These are phyloP conservation scores for Porites cylindrica DNA, from an alignment of 92 coral and sea anemone genomes.

Conservation along the genomic window DNA sequence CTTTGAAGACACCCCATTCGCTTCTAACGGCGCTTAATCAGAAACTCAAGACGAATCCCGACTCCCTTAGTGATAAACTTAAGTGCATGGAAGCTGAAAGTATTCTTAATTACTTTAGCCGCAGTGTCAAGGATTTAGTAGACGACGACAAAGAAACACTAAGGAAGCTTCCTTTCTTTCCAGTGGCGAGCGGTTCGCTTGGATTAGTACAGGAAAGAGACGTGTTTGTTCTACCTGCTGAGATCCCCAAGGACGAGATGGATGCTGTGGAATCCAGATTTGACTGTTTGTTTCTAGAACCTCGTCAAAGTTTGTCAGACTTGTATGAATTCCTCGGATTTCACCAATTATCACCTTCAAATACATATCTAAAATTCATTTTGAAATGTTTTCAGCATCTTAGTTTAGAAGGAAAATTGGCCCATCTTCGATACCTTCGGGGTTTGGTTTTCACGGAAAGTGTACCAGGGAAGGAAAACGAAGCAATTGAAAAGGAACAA, in stretches of 20 bases:
- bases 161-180: conserved; percentile 62
- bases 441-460: not conserved
- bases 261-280: conserved; percentile 26
- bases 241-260: conserved; percentile 60
- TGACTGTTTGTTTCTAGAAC: conserved; percentile 48
- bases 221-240: conserved; percentile 46
- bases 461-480: not conserved
- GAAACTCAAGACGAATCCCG: conserved; percentile 7
- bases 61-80: not conserved
- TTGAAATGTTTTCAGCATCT: conserved; percentile 50
- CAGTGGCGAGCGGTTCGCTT: conserved; percentile 38
- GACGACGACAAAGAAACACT: conserved; percentile 1
- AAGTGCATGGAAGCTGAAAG: not conserved
- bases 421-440: conserved; percentile 52
- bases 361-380: conserved; percentile 67
- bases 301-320: conserved; percentile 12
- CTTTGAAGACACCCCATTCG: conserved; percentile 52
- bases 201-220: not conserved
- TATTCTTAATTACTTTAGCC: conserved; percentile 57
- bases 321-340: conserved; percentile 58
- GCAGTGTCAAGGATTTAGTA: not conserved
- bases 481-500: not conserved
- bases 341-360: conserved; percentile 32
- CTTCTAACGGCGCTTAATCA: conserved; percentile 56
- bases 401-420: conserved; percentile 29